Evolutionary conservation across 2,797 vertebrate genomes (phyloP).

Genomic region (Chromis chromis): DNA sequence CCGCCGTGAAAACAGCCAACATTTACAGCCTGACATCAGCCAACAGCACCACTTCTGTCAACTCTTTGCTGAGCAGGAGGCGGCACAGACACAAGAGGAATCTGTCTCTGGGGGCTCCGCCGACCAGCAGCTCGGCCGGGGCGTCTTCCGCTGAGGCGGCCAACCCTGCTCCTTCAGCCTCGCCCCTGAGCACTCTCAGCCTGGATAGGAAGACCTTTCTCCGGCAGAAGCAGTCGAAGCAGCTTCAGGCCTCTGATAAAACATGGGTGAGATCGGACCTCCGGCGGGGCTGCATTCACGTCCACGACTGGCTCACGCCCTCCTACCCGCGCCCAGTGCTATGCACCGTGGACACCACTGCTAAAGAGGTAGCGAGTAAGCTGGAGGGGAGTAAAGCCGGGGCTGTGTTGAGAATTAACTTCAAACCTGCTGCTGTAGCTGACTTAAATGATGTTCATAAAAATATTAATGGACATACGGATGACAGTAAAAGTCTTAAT

Average conservation of each 20-base stretch:
- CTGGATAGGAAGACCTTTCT: constrained; percentile 90
- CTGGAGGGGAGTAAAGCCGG: constrained; percentile 84
- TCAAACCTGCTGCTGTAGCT: constrained; percentile 59
- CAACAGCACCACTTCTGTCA: constrained; percentile 75
- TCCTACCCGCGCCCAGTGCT: constrained; percentile 88
- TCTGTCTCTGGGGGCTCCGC: constrained; percentile 83
- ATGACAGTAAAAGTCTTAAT: constrained; percentile 31
- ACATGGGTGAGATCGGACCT: constrained; percentile 90
- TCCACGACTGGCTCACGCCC: constrained; percentile 86
- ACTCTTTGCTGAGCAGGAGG: constrained; percentile 82
- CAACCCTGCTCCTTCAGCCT: constrained; percentile 65
- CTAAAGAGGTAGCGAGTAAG: constrained; percentile 84
- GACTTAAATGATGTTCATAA: constrained; percentile 47
- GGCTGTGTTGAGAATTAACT: constrained; percentile 80
- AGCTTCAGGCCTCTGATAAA: constrained; percentile 88
- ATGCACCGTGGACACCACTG: constrained; percentile 89
- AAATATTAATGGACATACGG: constrained; percentile 37
- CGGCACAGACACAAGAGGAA: constrained; percentile 89
- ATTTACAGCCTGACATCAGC: constrained; percentile 68
- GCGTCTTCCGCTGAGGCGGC: constrained; percentile 65
- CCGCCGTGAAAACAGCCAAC: constrained; percentile 67
- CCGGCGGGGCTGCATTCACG: constrained; percentile 90
- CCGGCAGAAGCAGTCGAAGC: constrained; percentile 87
- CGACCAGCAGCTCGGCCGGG: constrained; percentile 61
- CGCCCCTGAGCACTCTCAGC: constrained; percentile 88